Conservation (phyloP, 1,140 invertebrate species). For the Macrotrachela quadricornifera region DNA sequence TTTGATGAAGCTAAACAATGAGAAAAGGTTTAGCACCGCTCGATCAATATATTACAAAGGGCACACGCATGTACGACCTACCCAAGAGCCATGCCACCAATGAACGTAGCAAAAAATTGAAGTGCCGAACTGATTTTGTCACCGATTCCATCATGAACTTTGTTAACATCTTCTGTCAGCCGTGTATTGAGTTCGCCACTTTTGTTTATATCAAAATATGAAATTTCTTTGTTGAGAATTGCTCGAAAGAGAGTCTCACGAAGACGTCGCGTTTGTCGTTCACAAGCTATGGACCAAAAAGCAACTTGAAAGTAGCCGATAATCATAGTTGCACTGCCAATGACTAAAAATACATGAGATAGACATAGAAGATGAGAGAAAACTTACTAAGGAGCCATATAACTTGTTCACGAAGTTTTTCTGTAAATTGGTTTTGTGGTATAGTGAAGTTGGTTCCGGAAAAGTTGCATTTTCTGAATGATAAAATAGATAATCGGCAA, state of each 20-base stretch:
- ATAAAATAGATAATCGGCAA: too few relatives aligned
- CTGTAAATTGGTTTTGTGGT: too few relatives aligned
- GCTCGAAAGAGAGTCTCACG: constrained; percentile 37
- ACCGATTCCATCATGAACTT: constrained; percentile 67
- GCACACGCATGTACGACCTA: too few relatives aligned
- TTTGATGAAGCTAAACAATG: constrained; percentile 22
- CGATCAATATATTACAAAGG: too few relatives aligned
- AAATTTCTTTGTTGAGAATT: constrained; percentile 62
- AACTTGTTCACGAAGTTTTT: too few relatives aligned
- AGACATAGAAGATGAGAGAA: too few relatives aligned
- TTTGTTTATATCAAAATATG: constrained; percentile 68
- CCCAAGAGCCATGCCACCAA: constrained; percentile 22
- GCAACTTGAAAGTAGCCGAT: constrained; percentile 14
- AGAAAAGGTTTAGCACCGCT: too few relatives aligned
- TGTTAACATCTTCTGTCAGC: constrained; percentile 50
- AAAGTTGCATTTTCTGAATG: too few relatives aligned
- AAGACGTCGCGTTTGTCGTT: constrained; percentile 18
- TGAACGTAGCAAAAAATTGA: constrained; percentile 20
- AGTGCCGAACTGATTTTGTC: constrained; percentile 61
- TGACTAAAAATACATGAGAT: too few relatives aligned
- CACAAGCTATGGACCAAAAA: constrained; percentile 17
- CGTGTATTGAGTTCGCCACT: constrained; percentile 65
- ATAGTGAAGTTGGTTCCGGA: too few relatives aligned
- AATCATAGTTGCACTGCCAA: constrained; percentile 10
- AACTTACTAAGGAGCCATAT: too few relatives aligned